Conservation (phyloP, 2,888 invertebrate species). For the Ichneumoninae sp. region DNA sequence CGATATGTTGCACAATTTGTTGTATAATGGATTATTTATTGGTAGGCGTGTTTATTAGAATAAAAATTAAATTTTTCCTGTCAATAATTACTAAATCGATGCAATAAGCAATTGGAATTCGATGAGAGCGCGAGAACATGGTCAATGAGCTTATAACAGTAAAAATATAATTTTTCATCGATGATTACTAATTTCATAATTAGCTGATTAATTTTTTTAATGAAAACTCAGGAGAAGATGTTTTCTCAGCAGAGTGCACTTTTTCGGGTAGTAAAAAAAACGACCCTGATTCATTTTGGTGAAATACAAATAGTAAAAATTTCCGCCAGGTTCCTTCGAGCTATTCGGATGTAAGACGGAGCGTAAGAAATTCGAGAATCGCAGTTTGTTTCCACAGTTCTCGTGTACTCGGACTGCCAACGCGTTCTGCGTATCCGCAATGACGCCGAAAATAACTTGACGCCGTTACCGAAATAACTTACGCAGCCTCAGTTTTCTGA, state of each 20-base stretch:
- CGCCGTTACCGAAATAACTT: conserved; percentile 61
- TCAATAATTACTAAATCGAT: neutral
- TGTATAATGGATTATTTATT: conserved; percentile 24
- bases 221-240: neutral
- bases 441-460: conserved; percentile 65
- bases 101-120: neutral
- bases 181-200: neutral
- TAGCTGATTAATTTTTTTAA: neutral
- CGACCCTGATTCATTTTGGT: neutral
- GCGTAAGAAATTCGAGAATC: conserved; percentile 41
- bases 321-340: neutral
- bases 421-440: conserved; percentile 62
- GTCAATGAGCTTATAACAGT: neutral
- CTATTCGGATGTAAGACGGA: conserved; percentile 9
- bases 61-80: neutral
- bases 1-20: neutral
- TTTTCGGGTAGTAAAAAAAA: neutral
- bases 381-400: conserved; percentile 51
- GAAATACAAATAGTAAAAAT: conserved; percentile 2
- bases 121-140: neutral
- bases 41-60: neutral
- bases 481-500: conserved; percentile 51
- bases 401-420: conserved; percentile 48
- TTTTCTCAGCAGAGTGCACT: neutral
- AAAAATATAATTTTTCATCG: neutral